phyloP scores from a whole-genome alignment of 2,888 invertebrate genomes.

The Omphaloscelis lunosa region DNA sequence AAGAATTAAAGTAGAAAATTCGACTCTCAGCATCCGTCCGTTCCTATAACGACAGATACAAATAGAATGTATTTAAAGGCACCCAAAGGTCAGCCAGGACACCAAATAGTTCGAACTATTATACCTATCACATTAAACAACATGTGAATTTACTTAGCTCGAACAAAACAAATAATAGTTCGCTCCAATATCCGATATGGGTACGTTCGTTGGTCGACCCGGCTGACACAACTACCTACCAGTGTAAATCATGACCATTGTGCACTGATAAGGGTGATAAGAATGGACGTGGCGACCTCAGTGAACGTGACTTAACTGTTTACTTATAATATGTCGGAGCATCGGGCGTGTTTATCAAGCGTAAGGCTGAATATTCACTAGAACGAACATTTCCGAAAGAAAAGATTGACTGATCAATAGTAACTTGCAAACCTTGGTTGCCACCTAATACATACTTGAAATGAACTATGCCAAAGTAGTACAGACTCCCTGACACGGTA shows the following conservation, averaged over 20 bases:
- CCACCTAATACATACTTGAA: too few relatives aligned
- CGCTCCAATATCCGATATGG: constrained; percentile 21
- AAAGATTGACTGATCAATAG: not conserved
- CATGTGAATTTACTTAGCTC: constrained; percentile 36
- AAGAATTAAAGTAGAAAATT: not conserved
- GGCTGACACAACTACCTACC: constrained; percentile 55
- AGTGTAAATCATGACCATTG: constrained; percentile 66
- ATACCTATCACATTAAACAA: constrained; percentile 12
- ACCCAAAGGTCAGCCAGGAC: not conserved
- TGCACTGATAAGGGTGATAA: constrained; percentile 70
- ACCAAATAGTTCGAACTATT: not conserved
- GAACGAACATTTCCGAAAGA: not conserved
- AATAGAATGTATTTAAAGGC: not conserved
- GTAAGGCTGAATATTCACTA: not conserved
- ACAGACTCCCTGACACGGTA: not conserved
- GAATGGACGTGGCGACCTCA: constrained; percentile 61
- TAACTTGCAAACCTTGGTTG: not conserved
- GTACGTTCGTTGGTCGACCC: constrained; percentile 64
- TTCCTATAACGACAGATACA: not conserved
- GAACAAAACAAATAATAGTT: constrained; percentile 30
- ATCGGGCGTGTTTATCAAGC: constrained; percentile 28
- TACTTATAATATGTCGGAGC: constrained; percentile 23
- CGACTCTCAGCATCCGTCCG: not conserved
- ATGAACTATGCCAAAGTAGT: too few relatives aligned
- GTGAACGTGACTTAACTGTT: constrained; percentile 44